These are phyloP conservation scores for Euzetes globulus DNA, from an alignment of 2,888 invertebrate species.

Conservation along the genomic window DNA sequence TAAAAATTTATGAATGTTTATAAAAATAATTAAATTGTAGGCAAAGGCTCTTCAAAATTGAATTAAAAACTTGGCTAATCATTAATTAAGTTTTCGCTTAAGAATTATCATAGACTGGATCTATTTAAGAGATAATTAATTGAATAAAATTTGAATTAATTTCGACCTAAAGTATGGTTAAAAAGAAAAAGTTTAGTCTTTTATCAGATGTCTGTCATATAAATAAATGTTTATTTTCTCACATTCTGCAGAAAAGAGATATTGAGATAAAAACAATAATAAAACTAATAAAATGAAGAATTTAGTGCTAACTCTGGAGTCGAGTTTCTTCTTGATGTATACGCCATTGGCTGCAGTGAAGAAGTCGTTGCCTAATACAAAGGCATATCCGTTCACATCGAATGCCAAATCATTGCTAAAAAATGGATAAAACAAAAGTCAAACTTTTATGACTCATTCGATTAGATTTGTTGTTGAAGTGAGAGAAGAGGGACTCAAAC, in stretches of 20 bases:
- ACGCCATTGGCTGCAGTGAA: slow-evolving; percentile 97
- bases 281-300: slow-evolving; percentile 40
- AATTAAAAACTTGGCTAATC: neutral
- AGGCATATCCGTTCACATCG: slow-evolving; percentile 77
- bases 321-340: slow-evolving; percentile 90
- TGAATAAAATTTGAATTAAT: no score
- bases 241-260: neutral
- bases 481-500: neutral
- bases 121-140: no score
- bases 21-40: slow-evolving; percentile 4
- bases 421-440: slow-evolving; percentile 32
- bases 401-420: slow-evolving; percentile 78
- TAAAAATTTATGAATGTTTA: neutral
- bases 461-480: neutral
- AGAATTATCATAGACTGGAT: no score
- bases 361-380: slow-evolving; percentile 83
- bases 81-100: neutral
- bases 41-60: neutral
- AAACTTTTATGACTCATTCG: neutral
- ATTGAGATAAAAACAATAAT: slow-evolving; percentile 9
- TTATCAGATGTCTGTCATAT: neutral
- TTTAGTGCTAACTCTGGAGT: slow-evolving; percentile 56
- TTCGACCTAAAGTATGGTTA: neutral
- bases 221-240: slow-evolving; percentile 9
- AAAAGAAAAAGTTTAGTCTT: neutral